These are phyloP conservation scores for Mesochorus sp. DNA, from an alignment of 2,888 invertebrate species.

Conservation along the genomic window DNA sequence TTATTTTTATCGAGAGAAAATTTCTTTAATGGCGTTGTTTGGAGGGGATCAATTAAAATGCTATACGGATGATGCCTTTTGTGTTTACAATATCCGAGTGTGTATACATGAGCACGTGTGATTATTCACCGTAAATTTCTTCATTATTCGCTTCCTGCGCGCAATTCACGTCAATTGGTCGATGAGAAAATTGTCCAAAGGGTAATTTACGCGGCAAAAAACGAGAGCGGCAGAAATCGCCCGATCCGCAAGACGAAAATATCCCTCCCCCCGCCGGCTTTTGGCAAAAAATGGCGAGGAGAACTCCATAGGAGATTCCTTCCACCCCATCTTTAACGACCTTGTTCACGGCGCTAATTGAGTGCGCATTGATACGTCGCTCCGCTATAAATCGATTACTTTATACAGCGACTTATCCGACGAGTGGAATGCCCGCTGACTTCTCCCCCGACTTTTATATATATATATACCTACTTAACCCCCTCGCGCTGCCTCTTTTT, in stretches of 20 bases:
- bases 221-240: not conserved
- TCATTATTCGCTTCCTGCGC: too few relatives aligned
- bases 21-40: not conserved
- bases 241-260: conserved; percentile 31
- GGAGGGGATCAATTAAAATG: not conserved
- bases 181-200: too few relatives aligned
- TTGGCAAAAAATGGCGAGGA: not conserved
- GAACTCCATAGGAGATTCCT: conserved; percentile 6
- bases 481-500: not conserved
- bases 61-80: not conserved
- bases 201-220: not conserved
- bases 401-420: conserved; percentile 62
- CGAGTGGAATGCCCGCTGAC: conserved; percentile 59
- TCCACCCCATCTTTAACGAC: conserved; percentile 60
- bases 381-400: conserved; percentile 69
- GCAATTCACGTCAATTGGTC: too few relatives aligned
- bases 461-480: conserved; percentile 4
- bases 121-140: too few relatives aligned
- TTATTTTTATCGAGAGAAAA: not conserved
- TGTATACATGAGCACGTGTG: too few relatives aligned
- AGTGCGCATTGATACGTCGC: conserved; percentile 70
- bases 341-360: conserved; percentile 71
- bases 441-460: conserved; percentile 1
- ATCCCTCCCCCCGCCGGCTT: too few relatives aligned
- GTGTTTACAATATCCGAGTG: too few relatives aligned